Base-by-base conservation (phyloP, 2,113 vertebrate species). In the Pyxicephalus adspersus region DNA sequence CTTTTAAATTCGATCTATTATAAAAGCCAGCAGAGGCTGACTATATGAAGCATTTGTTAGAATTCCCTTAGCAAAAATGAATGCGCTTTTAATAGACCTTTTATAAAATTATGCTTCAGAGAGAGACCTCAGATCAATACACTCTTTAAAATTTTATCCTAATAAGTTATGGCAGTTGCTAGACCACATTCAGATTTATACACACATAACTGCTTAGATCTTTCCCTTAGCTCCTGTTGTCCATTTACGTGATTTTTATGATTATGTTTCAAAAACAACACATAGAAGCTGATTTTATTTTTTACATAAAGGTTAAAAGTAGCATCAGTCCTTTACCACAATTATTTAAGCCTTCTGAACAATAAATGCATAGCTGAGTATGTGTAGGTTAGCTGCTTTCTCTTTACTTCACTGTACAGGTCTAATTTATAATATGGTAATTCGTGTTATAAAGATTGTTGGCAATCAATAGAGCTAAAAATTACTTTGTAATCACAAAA, bases 301-400 rank as follows among this genome's bases (percentile, higher is more conserved):
- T 85, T 89, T 86, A 82, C 83, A 85, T 80, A 68, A 89, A 89
- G 71, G 89, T 92, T 89, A 86, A 87, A 83, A 83, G 85, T 87
- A 90, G 84, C 84, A 84, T 83, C 89, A 20, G 51, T 67, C 75
- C 86, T 83, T 7, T 77, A 84, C 80, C n/a, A 76, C 81, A 86
- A 57, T 83, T 86, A 85, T 83, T 84, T 87, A 90, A 92, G 85
- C 85, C 85, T 85, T 87, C 92, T 90, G 93, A 89, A 91, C 91
- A 88, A 85, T 90, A 85, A 89, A 89, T 94, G 94, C 94, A 96
- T 95, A 93, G 94, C 95, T 96, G 95, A 94, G 92, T 95, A 93
- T 91, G 92, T 95, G n/a, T 93, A 94, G 91, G 92, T 96, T 96
- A 96, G 92, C 92, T 92, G 87, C 93, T 93, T 94, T 95, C 2